A percentile compares a stretch with the other conserved stretches of the same genome.
These are phyloP conservation scores for Podilymbus podiceps DNA, from an alignment of 2,113 vertebrate genomes.

Conservation along the genomic window DNA sequence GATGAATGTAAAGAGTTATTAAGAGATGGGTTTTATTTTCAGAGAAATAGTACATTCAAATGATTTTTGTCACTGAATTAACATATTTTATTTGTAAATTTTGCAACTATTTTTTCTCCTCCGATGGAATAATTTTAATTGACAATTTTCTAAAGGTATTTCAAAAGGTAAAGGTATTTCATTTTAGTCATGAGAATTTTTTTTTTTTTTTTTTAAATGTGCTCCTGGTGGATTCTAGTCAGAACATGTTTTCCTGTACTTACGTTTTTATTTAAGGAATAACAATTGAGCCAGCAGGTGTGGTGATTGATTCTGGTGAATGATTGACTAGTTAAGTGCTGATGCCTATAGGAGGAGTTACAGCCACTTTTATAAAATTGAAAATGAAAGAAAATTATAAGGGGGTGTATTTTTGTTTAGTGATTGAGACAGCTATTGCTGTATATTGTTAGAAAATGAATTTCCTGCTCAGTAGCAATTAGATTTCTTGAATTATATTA, in stretches of 20 bases:
- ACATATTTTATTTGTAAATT: not conserved
- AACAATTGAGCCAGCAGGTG: slow-evolving; percentile 45
- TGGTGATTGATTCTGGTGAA: slow-evolving; percentile 37
- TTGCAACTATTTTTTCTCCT: not conserved
- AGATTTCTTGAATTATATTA: slow-evolving; percentile 54
- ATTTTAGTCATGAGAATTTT: not conserved
- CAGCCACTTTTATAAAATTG: slow-evolving; percentile 41
- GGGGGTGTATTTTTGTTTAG: slow-evolving; percentile 25
- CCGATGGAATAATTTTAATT: not conserved
- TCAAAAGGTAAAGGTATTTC: not conserved
- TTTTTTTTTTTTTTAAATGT: not conserved
- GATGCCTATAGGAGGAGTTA: slow-evolving; percentile 25
- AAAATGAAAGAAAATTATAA: slow-evolving; percentile 60
- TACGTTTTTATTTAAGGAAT: slow-evolving; percentile 14
- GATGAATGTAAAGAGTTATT: not conserved
- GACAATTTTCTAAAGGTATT: not conserved
- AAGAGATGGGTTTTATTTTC: not conserved
- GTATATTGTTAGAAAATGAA: slow-evolving; percentile 42
- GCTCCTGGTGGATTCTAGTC: not conserved
- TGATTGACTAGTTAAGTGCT: slow-evolving; percentile 55
- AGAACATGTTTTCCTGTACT: slow-evolving; percentile 21
- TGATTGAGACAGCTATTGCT: slow-evolving; percentile 40
- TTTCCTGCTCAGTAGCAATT: slow-evolving; percentile 48
- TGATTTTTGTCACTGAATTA: not conserved
- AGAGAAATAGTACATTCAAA: not conserved